Percentiles rank a stretch among this genome's conserved stretches.
Evolutionary conservation across 1,140 invertebrate genomes (phyloP).

Genomic region (Caenorhabditis latens): DNA sequence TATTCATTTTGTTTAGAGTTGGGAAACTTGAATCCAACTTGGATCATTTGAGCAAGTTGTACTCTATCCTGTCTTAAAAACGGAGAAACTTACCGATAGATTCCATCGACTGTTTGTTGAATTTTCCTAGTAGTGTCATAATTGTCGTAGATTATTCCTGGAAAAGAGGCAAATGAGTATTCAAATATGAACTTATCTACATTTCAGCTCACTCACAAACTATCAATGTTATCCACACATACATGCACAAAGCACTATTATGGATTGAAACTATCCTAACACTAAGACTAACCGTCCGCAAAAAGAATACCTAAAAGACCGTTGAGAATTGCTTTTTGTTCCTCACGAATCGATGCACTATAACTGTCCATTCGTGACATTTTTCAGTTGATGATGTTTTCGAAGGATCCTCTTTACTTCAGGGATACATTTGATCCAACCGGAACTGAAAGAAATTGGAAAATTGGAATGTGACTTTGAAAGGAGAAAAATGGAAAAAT

Average conservation of each 20-base stretch:
- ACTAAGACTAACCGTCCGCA: constrained; percentile 26
- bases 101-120: constrained; percentile 44
- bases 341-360: constrained; percentile 31
- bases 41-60: too few species aligned
- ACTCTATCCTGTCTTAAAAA: not conserved
- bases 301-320: constrained; percentile 60
- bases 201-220: not conserved
- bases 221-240: not conserved
- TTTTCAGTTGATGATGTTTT: not conserved
- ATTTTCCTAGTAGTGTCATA: constrained; percentile 55
- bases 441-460: constrained; percentile 2
- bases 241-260: not conserved
- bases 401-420: not conserved
- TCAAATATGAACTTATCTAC: not conserved
- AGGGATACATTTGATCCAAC: constrained; percentile 20
- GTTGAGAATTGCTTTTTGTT: constrained; percentile 55
- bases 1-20: too few species aligned
- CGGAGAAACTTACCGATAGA: not conserved
- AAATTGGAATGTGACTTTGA: not conserved
- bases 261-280: not conserved
- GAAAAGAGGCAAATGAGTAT: not conserved
- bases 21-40: too few species aligned
- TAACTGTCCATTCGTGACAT: constrained; percentile 57
- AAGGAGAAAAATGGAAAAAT: not conserved
- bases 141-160: constrained; percentile 61